Percentiles rank a stretch among this genome's conserved stretches.
Conservation (phyloP, 2,113 vertebrate species). For the Connochaetes taurinus region DNA sequence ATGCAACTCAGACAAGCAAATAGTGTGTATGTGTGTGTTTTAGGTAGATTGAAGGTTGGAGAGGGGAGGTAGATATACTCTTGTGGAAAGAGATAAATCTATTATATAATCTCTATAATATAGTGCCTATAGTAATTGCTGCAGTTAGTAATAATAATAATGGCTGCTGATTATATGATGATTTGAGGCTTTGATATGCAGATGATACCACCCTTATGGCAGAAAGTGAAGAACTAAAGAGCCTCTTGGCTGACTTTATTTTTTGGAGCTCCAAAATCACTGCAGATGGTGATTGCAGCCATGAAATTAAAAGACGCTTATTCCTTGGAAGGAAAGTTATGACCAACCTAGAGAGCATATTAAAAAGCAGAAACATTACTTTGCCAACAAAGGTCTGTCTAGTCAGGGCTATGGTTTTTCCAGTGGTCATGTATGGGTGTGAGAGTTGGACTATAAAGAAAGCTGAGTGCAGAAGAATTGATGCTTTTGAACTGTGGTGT, state of each 20-base stretch:
- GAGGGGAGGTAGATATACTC: not conserved
- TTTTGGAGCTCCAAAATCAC: not conserved
- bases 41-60: not conserved
- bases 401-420: not conserved
- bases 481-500: not conserved
- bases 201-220: not conserved
- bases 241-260: not conserved
- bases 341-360: not conserved
- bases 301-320: not conserved
- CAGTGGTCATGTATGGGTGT: not conserved
- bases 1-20: not conserved
- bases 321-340: not conserved
- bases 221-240: not conserved
- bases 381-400: not conserved
- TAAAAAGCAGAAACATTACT: not conserved
- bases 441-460: not conserved
- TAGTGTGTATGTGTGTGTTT: not conserved
- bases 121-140: not conserved
- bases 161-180: not conserved
- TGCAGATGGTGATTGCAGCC: not conserved
- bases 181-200: not conserved
- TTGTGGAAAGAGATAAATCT: not conserved
- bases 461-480: not conserved
- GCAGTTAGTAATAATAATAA: not conserved
- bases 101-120: not conserved